Percentiles rank a stretch among this genome's conserved stretches.
Conservation (phyloP, 2,113 vertebrate species). For the Perognathus longimembris region DNA sequence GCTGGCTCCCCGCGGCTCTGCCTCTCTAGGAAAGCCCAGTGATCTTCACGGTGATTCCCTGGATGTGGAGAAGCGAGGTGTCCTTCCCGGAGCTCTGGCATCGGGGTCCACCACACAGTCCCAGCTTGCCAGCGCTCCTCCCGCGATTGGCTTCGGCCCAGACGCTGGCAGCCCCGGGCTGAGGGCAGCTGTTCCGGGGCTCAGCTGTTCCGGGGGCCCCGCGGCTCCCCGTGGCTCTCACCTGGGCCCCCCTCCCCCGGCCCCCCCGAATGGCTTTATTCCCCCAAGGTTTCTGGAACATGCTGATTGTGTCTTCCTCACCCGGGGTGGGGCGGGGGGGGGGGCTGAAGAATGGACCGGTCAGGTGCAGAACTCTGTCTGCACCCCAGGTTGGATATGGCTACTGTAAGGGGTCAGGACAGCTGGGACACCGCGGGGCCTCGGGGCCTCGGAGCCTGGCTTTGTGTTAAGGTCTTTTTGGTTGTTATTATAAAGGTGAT, state of each 20-base stretch:
- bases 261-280: neutral
- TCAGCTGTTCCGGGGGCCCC: neutral
- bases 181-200: neutral
- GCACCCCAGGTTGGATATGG: neutral
- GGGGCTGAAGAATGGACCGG: neutral
- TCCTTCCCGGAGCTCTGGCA: neutral
- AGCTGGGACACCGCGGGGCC: too few species aligned
- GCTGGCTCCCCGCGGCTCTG: neutral
- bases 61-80: neutral
- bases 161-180: conserved; percentile 38
- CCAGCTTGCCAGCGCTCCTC: neutral
- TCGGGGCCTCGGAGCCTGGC: too few species aligned
- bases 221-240: neutral
- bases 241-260: conserved; percentile 4
- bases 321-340: too few species aligned
- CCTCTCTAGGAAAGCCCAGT: neutral
- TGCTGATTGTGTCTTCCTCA: neutral
- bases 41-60: neutral
- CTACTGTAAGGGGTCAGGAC: too few species aligned
- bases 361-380: neutral
- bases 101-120: conserved; percentile 43
- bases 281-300: neutral
- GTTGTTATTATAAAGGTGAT: too few species aligned
- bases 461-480: too few species aligned
- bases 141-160: conserved; percentile 45